Evolutionary conservation across 2,113 vertebrate species (phyloP).

Genomic region (Lipophrys pholis): DNA sequence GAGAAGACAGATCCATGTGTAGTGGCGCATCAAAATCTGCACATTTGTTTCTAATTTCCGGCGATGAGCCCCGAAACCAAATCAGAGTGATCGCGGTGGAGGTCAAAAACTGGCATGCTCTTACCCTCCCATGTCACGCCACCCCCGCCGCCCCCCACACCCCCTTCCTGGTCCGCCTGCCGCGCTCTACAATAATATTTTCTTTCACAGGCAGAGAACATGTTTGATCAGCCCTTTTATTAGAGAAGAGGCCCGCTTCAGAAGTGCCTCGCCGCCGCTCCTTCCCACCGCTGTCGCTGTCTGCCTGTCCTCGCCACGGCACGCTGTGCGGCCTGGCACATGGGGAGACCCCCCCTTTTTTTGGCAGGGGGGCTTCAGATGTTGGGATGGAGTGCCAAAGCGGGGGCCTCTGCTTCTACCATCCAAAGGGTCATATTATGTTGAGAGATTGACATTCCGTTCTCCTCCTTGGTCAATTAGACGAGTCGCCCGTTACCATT

Average conservation of each 20-base stretch:
- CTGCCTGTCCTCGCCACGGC: slow-evolving; percentile 26
- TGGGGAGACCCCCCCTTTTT: background rate
- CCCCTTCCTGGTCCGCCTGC: slow-evolving; percentile 39
- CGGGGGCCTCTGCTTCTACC: slow-evolving; percentile 48
- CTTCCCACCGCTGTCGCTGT: slow-evolving; percentile 57
- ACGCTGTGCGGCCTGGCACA: slow-evolving; percentile 21
- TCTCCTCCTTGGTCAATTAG: slow-evolving; percentile 69
- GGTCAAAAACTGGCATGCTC: slow-evolving; percentile 58
- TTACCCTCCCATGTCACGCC: slow-evolving; percentile 9
- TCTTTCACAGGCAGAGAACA: slow-evolving; percentile 69
- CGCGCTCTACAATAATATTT: slow-evolving; percentile 71
- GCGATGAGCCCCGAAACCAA: slow-evolving; percentile 65
- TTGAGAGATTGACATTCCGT: slow-evolving; percentile 54
- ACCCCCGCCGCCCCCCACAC: background rate
- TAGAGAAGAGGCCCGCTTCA: slow-evolving; percentile 63
- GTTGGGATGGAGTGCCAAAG: slow-evolving; percentile 53
- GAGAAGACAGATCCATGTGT: background rate
- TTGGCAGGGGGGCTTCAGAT: slow-evolving; percentile 40
- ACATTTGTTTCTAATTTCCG: slow-evolving; percentile 82
- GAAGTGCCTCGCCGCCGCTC: slow-evolving; percentile 39
- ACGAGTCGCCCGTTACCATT: slow-evolving; percentile 63
- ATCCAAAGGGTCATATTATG: slow-evolving; percentile 66
- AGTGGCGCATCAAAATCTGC: slow-evolving; percentile 63
- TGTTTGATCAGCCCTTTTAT: slow-evolving; percentile 74
- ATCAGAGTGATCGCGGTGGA: slow-evolving; percentile 54